Conservation (phyloP, 2,797 vertebrate species). For the Cossypha caffra region DNA sequence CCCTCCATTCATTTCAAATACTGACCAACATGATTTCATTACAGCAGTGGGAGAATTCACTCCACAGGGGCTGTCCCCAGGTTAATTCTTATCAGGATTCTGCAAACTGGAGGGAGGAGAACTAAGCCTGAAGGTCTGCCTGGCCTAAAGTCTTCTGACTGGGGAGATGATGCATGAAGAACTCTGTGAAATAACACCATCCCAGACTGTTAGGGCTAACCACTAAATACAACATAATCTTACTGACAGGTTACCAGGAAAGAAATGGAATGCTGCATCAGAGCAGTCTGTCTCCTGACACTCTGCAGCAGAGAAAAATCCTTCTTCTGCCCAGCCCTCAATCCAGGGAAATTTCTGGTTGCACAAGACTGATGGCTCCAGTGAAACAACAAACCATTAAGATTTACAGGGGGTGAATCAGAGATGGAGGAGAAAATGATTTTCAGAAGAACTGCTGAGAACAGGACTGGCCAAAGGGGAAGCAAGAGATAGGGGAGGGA, state of each 20-base stretch:
- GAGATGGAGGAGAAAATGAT: constrained; percentile 37
- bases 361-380: constrained; percentile 43
- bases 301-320: constrained; percentile 34
- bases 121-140: background rate
- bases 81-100: background rate
- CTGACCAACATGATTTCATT: background rate
- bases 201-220: background rate
- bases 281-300: constrained; percentile 51
- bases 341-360: constrained; percentile 28
- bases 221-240: constrained; percentile 58
- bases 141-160: background rate
- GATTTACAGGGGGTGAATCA: constrained; percentile 60
- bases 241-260: constrained; percentile 52
- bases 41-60: background rate
- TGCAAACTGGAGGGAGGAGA: background rate
- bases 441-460: constrained; percentile 44
- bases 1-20: background rate
- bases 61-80: background rate
- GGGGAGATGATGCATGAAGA: constrained; percentile 3
- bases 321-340: constrained; percentile 36
- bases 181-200: background rate
- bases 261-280: constrained; percentile 38
- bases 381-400: constrained; percentile 62
- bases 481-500: background rate
- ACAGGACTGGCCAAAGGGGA: constrained; percentile 38